A percentile compares a stretch with the other conserved stretches of the same genome.
Evolutionary conservation across 1,140 invertebrate genomes (phyloP).

Genomic region (Delia radicum): DNA sequence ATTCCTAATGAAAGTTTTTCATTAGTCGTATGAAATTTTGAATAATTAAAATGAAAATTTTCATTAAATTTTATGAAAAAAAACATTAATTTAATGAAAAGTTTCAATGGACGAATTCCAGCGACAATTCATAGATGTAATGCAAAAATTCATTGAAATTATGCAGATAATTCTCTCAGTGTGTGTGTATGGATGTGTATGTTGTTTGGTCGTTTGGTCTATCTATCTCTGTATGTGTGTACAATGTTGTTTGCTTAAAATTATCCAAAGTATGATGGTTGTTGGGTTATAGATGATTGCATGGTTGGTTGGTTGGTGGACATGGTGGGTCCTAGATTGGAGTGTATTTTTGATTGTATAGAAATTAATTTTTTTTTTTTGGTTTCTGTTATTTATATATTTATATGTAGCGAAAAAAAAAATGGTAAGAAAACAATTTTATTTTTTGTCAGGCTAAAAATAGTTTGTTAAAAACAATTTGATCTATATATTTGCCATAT

Average conservation of each 20-base stretch:
- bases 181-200: not conserved
- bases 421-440: not conserved
- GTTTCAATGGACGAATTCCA: too few relatives aligned
- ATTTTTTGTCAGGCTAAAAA: not conserved
- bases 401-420: not conserved
- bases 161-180: not conserved
- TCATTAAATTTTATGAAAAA: too few relatives aligned
- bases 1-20: too few relatives aligned
- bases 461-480: not conserved
- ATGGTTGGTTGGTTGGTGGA: not conserved
- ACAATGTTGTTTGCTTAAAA: not conserved
- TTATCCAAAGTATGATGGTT: slow-evolving; percentile 1
- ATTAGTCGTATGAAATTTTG: too few relatives aligned
- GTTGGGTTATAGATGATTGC: slow-evolving; percentile 4
- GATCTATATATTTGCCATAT: not conserved
- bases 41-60: too few relatives aligned
- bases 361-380: not conserved
- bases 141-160: too few relatives aligned
- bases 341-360: not conserved
- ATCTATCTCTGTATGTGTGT: not conserved
- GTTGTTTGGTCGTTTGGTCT: not conserved
- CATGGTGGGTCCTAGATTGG: not conserved
- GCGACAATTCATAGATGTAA: too few relatives aligned
- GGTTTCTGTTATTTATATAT: not conserved
- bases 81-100: too few relatives aligned